Evolutionary conservation across 2,797 vertebrate species (phyloP), one percentile per base, ranked within the genome.

Genomic region (Danio albolineatus): DNA sequence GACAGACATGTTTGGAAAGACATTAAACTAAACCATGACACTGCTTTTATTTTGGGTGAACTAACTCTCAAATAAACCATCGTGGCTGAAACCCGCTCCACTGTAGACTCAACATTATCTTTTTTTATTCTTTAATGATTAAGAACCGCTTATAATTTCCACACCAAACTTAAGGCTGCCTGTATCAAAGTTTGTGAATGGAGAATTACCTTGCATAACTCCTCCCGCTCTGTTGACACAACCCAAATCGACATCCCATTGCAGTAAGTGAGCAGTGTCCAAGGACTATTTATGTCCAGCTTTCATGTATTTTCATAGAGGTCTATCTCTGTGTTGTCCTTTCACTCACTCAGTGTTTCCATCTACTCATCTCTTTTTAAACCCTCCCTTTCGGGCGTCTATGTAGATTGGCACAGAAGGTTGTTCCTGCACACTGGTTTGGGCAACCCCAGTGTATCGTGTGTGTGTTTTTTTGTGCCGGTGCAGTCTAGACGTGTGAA

Each of bases 401-500:
- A 4, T 60, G 43, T 59, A 28, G 38, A 69, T 69, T 49, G 53
- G 74, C 60, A 56, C 60, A 12, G 54, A 69, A n/a, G 51, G 36
- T 38, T n/a, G 69, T 59, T 61, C 28, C 74, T 80, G 59, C 28
- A 51, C 43, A 43, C 6, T 64, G 62, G 38, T 28, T 38, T 38
- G 51, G 49, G 67, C 59, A 56, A 48, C 13, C 73, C 46, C 46
- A 43, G 36, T 65, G 14, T 44, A 70, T 41, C 38, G 53, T 75
- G 5, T 64, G 79, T 80, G 14, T 28, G 14, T 49, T 6, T 36
- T 7, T 36, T 13, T 39, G 57, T 79, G 64, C 38, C 67, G 2
- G 5, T 14, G 16, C 73, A 69, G 82, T 89, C 66, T 86, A 85
- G 70, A 76, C 73, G 80, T 62, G 72, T 80, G 82, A 77, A 79